A percentile compares a stretch with the other conserved stretches of the same genome.
phyloP scores from a whole-genome alignment of 1,140 invertebrate species.

The Ridgeia piscesae region DNA sequence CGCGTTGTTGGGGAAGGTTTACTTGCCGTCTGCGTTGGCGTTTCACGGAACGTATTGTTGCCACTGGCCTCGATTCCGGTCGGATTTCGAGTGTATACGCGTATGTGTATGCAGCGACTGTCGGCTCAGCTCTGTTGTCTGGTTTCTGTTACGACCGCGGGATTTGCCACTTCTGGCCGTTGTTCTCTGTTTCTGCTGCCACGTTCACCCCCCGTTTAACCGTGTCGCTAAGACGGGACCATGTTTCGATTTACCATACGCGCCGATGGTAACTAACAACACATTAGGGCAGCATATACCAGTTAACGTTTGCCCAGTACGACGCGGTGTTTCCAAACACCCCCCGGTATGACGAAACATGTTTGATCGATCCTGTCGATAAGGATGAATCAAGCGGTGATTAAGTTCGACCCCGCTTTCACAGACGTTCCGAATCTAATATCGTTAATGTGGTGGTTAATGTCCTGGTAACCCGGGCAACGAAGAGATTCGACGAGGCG shows the following conservation, averaged over 20 bases:
- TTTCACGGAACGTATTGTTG: not conserved
- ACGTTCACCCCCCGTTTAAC: too few species aligned
- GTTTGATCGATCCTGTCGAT: too few species aligned
- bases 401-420: too few species aligned
- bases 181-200: too few species aligned
- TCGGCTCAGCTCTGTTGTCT: not conserved
- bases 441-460: not conserved
- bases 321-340: too few species aligned
- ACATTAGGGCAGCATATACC: too few species aligned
- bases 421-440: not conserved
- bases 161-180: not conserved
- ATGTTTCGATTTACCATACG: too few species aligned
- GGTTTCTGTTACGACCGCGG: not conserved
- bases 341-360: too few species aligned
- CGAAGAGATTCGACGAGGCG: not conserved
- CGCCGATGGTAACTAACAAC: too few species aligned
- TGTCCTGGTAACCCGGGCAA: not conserved
- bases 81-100: not conserved
- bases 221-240: too few species aligned
- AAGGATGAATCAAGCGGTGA: too few species aligned
- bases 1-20: not conserved
- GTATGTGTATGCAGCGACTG: not conserved
- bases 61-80: not conserved
- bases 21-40: not conserved
- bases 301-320: too few species aligned